Base-by-base conservation (phyloP, 2,113 vertebrate genomes). In the Zosterops pallidus region DNA sequence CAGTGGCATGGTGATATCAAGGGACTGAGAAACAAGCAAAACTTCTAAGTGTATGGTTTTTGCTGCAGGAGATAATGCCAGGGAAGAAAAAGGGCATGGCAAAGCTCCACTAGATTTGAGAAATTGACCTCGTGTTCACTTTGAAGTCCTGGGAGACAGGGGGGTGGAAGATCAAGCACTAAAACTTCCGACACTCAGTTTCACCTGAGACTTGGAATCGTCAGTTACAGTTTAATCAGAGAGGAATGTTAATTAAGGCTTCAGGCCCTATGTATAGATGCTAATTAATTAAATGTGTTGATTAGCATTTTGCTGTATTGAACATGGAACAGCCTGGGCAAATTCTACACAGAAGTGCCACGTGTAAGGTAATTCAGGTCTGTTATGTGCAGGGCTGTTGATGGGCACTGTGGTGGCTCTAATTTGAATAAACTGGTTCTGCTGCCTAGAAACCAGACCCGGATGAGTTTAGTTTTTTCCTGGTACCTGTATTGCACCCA, bases 71-170 rank as follows among this genome's bases (percentile, higher is more conserved):
- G 8, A n/a, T 62, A 29, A 0, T 12, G 29, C 33, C 78, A 90
- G 33, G 35, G 39, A 77, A 81, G 69, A 29, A 77, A 88, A 77
- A 33, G 18, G 29, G 31, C 29, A 91, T 93, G 90, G 82, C 85
- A 94, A 72, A 90, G 33, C 42, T 95, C 79, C 79, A 60, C 2
- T 56, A 47, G 56, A 60, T 96, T 90, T 93, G 76, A 74, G 90
- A 94, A 89, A 89, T 0, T 70, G 94, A 94, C 75, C 24, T 93
- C 9, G 4, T 39, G 11, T 6, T 93, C 62, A 25, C 93, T 96
- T 94, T 96, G 95, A 97, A 96, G 94, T 83, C 87, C 79, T 97
- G 96, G 94, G 95, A 97, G 95, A 95, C 11, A 85, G 29, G 87
- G 91, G 95, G 89, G 94, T 88, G 92, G 92, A 95, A 95, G 77